Evolutionary conservation across 2,113 vertebrate genomes (phyloP), one percentile per base, ranked within the genome.

Genomic region (Eleginops maclovinus): DNA sequence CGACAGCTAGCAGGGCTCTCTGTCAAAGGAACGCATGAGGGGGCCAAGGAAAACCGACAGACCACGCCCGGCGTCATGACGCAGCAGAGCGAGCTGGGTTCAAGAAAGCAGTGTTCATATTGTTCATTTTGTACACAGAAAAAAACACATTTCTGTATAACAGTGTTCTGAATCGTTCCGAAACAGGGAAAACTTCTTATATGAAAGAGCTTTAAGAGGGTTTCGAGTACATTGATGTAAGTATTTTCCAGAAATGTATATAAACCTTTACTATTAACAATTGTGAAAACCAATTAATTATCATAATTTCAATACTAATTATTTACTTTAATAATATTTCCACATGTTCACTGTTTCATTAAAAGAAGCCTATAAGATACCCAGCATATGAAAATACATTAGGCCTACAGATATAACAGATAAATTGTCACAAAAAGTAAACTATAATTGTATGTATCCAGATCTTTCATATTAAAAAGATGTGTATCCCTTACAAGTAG

Each of bases 41-140:
- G 51, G 11, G 36, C 51, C 10, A 0, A 17, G 36, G 66, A 75
- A 75, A 79, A 54, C 24, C n/a, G 22, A 9, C 19, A 75, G 71
- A 9, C 55, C 82, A 79, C 76, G 82, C 87, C 78, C 54, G 2
- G 15, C 67, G 77, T 64, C 24, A 43, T 87, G 72, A 82, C 87
- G 87, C 59, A 2, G 0, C 0, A 1, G 0, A 2, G 8, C 2
- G 50, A 10, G 60, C 0, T 26, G 1, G 0, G 43, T 91, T 91
- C 83, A 88, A 83, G 66, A 87, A 2, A 19, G 10, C 11, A 19
- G 21, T 41, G 77, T 81, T 64, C 1, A 36, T 0, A 31, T 8
- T 8, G 31, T 36, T 36, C 31, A 36, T 36, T 36, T 7, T 36
- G 31, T 36, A 36, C 7, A 36, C 1, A 36, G 31, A 8, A 36